Base-by-base conservation (phyloP, 2,888 invertebrate genomes). In the Callyntrura sp. region DNA sequence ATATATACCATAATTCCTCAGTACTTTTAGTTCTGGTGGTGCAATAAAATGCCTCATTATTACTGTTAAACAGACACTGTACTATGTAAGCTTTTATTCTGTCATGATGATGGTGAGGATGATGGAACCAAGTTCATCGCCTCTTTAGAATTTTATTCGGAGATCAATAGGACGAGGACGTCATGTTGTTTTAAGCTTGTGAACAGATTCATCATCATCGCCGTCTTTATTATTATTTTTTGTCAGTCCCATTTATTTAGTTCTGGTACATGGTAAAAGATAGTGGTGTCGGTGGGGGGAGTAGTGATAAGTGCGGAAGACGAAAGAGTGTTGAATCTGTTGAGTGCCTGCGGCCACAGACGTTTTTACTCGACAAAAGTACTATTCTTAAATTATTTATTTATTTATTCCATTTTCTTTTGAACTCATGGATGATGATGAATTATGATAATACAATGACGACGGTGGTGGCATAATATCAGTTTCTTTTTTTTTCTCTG, bases 41-140 rank as follows among this genome's bases (percentile, higher is more conserved):
- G 35, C 81, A 62, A 81, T 43, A 62, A 79, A 57, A 79, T 12
- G 17, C 51, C 85, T 70, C 85, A 85, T 90, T 90, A 81, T 85
- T 90, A 43, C 60, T 85, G 70, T 70, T 85, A 85, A 90, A 82
- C 70, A 90, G 90, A 90, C 85, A 84, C 62, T 78, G 48, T 73
- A 84, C 62, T 35, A 35, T 70, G 17, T 45, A 20, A 11, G 23
- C 14, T 28, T 76, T 62, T 85, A 60, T 70, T 20, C 23, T 23
- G 60, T 45, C n/a, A 76, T 76, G 76, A 51, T 76, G 62, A n/a
- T 62, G 57, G 25, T 62, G 62, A 62, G 14, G 70, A 70, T 70
- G 70, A 84, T 84, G 81, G 87, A 82, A 83, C 88, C 79, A 90
- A 87, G 87, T 90, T 90, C 90, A 90, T 90, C 90, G 79, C 84